Conservation (phyloP, 2,888 invertebrate species). For the Perizoma flavofasciatum region DNA sequence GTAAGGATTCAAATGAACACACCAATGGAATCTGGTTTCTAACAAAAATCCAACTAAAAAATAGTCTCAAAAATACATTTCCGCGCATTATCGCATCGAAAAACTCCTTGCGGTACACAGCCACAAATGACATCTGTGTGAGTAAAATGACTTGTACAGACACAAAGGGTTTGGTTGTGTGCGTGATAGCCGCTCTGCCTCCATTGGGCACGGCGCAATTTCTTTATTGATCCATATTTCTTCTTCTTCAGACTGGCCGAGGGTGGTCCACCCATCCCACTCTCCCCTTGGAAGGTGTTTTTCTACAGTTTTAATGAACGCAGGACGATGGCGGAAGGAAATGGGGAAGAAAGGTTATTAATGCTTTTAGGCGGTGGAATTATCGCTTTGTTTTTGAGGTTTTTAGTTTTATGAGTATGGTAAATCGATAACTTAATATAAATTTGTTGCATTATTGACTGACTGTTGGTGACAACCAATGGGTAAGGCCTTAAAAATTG, state of each 20-base stretch:
- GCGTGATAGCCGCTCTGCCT: constrained; percentile 72
- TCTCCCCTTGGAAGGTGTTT: constrained; percentile 69
- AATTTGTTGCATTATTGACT: no score
- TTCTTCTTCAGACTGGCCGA: constrained; percentile 81
- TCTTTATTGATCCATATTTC: constrained; percentile 85
- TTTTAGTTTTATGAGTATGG: constrained; percentile 49
- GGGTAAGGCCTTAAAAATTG: no score
- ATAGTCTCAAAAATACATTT: constrained; percentile 38
- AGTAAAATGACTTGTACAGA: constrained; percentile 44
- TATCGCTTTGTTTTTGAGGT: constrained; percentile 63
- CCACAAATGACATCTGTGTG: constrained; percentile 40
- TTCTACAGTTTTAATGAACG: constrained; percentile 83
- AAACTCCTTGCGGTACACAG: constrained; percentile 57
- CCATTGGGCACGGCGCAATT: constrained; percentile 82
- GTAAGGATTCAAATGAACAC: neutral
- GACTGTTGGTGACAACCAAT: no score
- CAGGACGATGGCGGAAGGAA: constrained; percentile 68
- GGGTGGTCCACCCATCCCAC: constrained; percentile 38
- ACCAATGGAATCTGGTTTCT: constrained; percentile 18
- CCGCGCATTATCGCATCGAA: constrained; percentile 41
- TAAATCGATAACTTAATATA: no score
- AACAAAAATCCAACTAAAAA: constrained; percentile 27
- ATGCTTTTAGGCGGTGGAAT: constrained; percentile 79
- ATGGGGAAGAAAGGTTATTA: constrained; percentile 74
- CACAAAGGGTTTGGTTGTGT: constrained; percentile 55